Evolutionary conservation across 1,140 invertebrate species (phyloP).

Genomic region (Coptotermes formosanus): DNA sequence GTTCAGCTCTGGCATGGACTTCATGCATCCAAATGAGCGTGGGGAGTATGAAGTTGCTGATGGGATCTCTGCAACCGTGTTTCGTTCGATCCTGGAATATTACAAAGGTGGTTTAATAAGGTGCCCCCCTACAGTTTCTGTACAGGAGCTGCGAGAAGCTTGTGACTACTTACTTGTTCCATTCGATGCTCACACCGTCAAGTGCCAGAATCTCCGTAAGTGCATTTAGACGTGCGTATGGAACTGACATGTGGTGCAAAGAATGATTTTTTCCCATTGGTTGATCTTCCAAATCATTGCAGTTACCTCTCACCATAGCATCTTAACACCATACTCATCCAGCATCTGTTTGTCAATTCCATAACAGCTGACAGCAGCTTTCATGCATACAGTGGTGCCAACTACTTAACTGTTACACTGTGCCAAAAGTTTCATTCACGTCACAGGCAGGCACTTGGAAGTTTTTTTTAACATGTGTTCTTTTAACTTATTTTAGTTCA

Average conservation of each 20-base stretch:
- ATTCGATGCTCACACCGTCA: constrained; percentile 93
- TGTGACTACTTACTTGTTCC: constrained; percentile 98
- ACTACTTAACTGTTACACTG: too few species aligned
- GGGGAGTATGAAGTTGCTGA: constrained; percentile 99
- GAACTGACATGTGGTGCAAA: neutral
- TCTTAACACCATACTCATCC: neutral
- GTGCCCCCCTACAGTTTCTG: constrained; percentile 76
- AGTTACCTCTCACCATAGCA: neutral
- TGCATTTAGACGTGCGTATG: constrained; percentile 38
- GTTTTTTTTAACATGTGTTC: too few species aligned
- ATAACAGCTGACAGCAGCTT: too few species aligned
- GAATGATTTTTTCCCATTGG: neutral
- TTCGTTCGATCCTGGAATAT: constrained; percentile 93
- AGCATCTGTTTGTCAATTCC: too few species aligned
- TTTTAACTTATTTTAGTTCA: too few species aligned
- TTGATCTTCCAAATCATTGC: neutral
- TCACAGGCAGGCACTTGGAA: too few species aligned
- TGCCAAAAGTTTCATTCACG: too few species aligned
- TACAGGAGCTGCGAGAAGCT: constrained; percentile 94
- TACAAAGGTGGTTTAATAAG: constrained; percentile 88
- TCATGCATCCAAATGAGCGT: constrained; percentile 89
- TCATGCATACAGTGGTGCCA: too few species aligned
- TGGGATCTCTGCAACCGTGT: constrained; percentile 93
- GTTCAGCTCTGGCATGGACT: constrained; percentile 93
- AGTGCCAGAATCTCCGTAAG: constrained; percentile 92